These are phyloP conservation scores for Microcebus ravelobensis DNA, from an alignment of 2,113 vertebrate genomes.

Conservation along the genomic window DNA sequence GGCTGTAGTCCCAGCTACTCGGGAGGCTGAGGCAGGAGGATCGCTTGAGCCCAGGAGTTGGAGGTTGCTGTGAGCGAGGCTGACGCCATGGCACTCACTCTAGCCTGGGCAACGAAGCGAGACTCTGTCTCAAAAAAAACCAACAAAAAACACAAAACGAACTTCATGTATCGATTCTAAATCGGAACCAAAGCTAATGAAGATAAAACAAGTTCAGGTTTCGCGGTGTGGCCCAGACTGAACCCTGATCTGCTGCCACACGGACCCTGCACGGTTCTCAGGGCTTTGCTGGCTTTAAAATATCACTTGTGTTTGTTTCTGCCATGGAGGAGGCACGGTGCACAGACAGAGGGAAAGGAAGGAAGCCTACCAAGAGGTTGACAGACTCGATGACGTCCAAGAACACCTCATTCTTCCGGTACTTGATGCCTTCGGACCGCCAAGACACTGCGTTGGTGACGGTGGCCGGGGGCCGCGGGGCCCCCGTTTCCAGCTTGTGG, in stretches of 20 bases:
- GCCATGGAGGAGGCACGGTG: not conserved
- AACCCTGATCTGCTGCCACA: not conserved
- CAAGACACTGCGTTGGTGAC: conserved; percentile 99
- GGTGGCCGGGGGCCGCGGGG: conserved; percentile 96
- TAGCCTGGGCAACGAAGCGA: no score
- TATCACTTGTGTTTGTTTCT: not conserved
- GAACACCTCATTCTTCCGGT: conserved; percentile 99
- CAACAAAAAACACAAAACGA: not conserved
- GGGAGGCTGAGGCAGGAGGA: no score
- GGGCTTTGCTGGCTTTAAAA: not conserved
- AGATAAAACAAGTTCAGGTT: not conserved
- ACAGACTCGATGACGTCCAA: conserved; percentile 99
- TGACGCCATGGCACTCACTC: no score
- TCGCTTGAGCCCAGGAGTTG: no score
- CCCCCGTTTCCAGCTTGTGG: conserved; percentile 99
- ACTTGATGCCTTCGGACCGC: conserved; percentile 99
- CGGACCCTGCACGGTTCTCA: fast-evolving
- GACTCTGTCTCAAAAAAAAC: no score
- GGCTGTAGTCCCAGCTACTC: no score
- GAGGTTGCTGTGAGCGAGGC: no score
- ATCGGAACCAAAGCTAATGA: not conserved
- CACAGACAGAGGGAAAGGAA: not conserved
- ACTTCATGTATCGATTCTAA: not conserved
- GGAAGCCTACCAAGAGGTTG: conserved; percentile 93
- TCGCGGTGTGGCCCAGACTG: fast-evolving